A percentile compares a stretch with the other conserved stretches of the same genome.
These are phyloP conservation scores for Microcebus tavaratra DNA, from an alignment of 2,113 vertebrate genomes.

Conservation along the genomic window DNA sequence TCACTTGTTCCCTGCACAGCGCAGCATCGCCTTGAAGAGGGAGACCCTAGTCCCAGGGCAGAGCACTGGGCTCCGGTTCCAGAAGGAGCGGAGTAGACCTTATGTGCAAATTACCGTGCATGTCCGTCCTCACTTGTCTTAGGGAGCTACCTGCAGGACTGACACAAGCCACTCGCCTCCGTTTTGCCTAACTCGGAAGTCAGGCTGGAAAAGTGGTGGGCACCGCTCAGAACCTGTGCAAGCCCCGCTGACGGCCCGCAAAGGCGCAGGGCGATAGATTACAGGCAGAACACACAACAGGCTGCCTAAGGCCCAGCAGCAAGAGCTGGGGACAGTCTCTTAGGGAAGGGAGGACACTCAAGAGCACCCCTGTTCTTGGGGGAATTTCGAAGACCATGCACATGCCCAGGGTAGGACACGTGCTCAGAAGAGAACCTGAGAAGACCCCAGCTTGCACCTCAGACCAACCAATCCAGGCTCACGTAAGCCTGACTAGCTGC, in stretches of 20 bases:
- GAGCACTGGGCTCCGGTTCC: neutral
- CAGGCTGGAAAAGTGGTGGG: neutral
- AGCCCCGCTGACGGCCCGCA: neutral
- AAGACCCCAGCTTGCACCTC: neutral
- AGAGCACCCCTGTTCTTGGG: neutral
- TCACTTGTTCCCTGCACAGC: neutral
- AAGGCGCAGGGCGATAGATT: neutral
- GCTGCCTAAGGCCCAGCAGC: neutral
- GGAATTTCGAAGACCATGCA: neutral
- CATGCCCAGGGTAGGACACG: neutral
- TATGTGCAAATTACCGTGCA: neutral
- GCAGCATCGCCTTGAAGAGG: neutral
- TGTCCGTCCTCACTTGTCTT: neutral
- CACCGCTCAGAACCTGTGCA: neutral
- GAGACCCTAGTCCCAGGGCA: neutral
- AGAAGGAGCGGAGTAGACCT: neutral
- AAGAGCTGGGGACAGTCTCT: neutral
- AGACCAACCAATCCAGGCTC: neutral
- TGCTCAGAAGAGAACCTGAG: neutral
- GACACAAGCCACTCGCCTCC: neutral
- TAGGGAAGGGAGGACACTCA: neutral
- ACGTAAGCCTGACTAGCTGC: neutral
- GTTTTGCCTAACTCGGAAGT: neutral
- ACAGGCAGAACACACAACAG: neutral
- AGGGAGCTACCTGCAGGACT: neutral